Evolutionary conservation across 2,797 vertebrate species (phyloP), one percentile per base, ranked within the genome.

Genomic region (Prionace glauca): DNA sequence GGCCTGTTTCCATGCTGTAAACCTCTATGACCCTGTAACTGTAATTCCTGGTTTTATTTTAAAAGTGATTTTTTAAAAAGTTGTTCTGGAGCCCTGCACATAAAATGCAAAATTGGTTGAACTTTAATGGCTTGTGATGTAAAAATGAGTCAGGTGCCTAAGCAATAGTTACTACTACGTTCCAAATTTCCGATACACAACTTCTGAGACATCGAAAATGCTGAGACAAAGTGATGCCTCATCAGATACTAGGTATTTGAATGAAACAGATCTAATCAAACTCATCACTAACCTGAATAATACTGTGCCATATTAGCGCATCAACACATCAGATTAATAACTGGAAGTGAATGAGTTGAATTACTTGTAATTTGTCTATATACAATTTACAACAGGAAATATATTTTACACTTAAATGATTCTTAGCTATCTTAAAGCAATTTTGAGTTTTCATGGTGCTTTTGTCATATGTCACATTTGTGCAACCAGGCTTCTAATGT

Each of bases 351-450:
- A 60, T 0, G 87, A 90, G 24, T 90, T 90, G 14, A n/a, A 62
- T n/a, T n/a, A 18, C 29, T 65, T 20, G 14, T n/a, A 65, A 65
- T n/a, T 91, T 91, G 60, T 65, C 60, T 65, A 32, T 60, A n/a
- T 29, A 87, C 86, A 87, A 91, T 65, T 65, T 62, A 91, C 88
- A 91, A 32, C 60, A 62, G 88, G 18, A 84, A 84, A 84, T 84
- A 84, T 41, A 84, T 84, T 84, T 84, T 84, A 41, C n/a, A 84
- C 77, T 84, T 65, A 91, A 91, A 18, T 62, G 12, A 91, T 88
- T 56, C 56, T 60, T 60, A 26, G 26, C 86, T 88, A 56, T n/a
- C 7, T 81, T 41, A 41, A 81, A 81, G 12, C 36, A 81, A 81
- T 41, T 84, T 84, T 84, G 36, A 20, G 36, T 22, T n/a, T 84